Conservation (phyloP, 1,140 invertebrate genomes). For the Hirudo medicinalis region DNA sequence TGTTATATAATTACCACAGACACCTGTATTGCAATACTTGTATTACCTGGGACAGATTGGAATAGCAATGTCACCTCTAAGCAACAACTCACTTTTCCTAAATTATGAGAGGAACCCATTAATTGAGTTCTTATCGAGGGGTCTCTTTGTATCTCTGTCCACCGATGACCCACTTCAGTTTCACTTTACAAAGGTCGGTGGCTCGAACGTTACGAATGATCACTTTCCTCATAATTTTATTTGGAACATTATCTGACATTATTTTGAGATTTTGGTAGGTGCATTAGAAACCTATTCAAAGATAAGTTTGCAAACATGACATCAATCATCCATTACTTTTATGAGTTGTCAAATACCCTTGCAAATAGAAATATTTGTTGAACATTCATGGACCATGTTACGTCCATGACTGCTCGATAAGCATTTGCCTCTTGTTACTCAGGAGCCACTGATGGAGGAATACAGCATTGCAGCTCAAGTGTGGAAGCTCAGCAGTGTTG, state of each 20-base stretch:
- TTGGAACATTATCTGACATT: too few relatives aligned
- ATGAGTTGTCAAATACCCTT: too few relatives aligned
- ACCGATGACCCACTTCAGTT: slow-evolving; percentile 98
- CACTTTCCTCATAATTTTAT: background rate
- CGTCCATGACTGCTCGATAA: too few relatives aligned
- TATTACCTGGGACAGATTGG: slow-evolving; percentile 95
- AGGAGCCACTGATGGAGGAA: slow-evolving; percentile 79
- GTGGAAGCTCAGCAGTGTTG: slow-evolving; percentile 93
- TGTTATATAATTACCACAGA: slow-evolving; percentile 33
- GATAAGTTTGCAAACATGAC: background rate
- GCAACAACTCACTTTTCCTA: slow-evolving; percentile 94
- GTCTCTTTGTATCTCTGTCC: slow-evolving; percentile 81
- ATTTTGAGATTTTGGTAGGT: too few relatives aligned
- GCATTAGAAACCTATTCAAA: background rate
- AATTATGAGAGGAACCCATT: slow-evolving; percentile 97
- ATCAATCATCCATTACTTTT: too few relatives aligned
- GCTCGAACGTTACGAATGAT: background rate
- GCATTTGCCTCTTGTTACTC: background rate
- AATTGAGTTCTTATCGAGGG: slow-evolving; percentile 87
- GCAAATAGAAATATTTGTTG: too few relatives aligned
- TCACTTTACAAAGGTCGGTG: slow-evolving; percentile 79
- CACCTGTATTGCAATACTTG: slow-evolving; percentile 92
- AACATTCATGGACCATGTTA: too few relatives aligned
- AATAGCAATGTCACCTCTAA: slow-evolving; percentile 96
- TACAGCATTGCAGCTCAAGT: slow-evolving; percentile 98